A percentile compares a stretch with the other conserved stretches of the same genome.
Evolutionary conservation across 2,113 vertebrate species (phyloP).

Genomic region (Gymnorhina tibicen): DNA sequence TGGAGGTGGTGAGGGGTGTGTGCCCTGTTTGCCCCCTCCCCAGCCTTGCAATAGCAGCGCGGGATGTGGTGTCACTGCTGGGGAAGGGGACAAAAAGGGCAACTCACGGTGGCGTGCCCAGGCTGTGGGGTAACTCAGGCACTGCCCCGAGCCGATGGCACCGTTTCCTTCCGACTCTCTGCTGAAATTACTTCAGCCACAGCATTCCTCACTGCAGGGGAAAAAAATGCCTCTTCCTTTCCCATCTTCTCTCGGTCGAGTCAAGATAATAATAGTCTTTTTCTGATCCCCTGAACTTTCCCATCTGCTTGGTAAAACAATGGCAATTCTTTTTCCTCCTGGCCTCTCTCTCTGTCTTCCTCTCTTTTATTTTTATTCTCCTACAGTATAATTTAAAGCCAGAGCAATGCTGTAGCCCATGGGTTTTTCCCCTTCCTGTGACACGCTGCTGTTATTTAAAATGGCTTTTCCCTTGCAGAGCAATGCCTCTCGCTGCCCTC

Average conservation of each 20-base stretch:
- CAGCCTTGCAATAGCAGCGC: accelerated
- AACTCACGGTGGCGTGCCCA: neutral
- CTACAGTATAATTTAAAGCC: conserved; percentile 72
- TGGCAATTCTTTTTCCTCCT: conserved; percentile 74
- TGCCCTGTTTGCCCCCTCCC: neutral
- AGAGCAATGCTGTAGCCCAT: conserved; percentile 58
- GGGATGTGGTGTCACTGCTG: accelerated
- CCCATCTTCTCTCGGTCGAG: conserved; percentile 65
- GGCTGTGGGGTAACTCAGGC: neutral
- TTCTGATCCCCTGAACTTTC: conserved; percentile 81
- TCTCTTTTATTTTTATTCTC: conserved; percentile 73
- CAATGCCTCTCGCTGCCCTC: neutral
- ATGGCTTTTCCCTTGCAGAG: conserved; percentile 51
- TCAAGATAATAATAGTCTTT: conserved; percentile 81
- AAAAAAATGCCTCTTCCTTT: conserved; percentile 65
- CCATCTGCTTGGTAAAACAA: conserved; percentile 82
- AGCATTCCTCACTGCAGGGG: conserved; percentile 2
- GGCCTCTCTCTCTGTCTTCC: conserved; percentile 60
- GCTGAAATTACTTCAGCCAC: conserved; percentile 40
- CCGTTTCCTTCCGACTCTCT: neutral
- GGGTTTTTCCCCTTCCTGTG: conserved; percentile 57
- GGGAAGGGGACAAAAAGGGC: neutral
- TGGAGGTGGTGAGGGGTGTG: neutral
- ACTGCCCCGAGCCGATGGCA: neutral
- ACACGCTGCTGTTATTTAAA: conserved; percentile 63